Percentiles rank a stretch among this genome's conserved stretches.
phyloP scores from a whole-genome alignment of 2,888 invertebrate species.

The Tetragonula carbonaria region DNA sequence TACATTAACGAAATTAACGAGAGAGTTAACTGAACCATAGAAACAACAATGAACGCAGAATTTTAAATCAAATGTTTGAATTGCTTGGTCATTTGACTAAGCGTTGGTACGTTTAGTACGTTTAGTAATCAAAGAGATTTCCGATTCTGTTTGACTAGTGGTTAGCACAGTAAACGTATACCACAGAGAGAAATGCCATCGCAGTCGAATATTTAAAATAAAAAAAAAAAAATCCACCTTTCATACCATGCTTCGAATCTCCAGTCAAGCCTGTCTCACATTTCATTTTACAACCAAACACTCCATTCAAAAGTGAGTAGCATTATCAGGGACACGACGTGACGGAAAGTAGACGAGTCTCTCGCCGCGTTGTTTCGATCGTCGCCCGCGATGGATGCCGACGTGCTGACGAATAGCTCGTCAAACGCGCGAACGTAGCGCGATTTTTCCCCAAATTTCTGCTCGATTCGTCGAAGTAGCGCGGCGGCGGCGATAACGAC shows the following conservation, averaged over 20 bases:
- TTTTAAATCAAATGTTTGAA: too few species aligned
- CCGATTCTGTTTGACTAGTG: too few species aligned
- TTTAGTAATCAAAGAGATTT: background rate
- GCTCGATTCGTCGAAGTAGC: conserved; percentile 3
- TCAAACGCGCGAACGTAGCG: conserved; percentile 11
- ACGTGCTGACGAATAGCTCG: conserved; percentile 21
- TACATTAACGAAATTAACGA: too few species aligned
- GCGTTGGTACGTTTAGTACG: too few species aligned
- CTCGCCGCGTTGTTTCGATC: background rate
- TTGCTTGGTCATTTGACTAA: too few species aligned
- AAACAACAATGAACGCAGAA: too few species aligned
- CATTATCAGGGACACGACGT: background rate
- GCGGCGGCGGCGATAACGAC: conserved; percentile 5
- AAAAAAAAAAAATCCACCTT: background rate
- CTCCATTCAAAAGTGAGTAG: background rate
- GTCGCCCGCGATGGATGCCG: background rate
- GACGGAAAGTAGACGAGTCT: too few species aligned
- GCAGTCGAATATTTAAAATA: background rate
- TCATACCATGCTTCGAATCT: too few species aligned
- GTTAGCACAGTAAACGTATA: too few species aligned
- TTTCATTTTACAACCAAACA: background rate
- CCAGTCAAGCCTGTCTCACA: background rate
- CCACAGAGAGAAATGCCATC: background rate
- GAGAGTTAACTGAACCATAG: too few species aligned
- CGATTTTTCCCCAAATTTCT: conserved; percentile 26